Base-by-base conservation (phyloP, 2,888 invertebrate species). In the Muscina levida region DNA sequence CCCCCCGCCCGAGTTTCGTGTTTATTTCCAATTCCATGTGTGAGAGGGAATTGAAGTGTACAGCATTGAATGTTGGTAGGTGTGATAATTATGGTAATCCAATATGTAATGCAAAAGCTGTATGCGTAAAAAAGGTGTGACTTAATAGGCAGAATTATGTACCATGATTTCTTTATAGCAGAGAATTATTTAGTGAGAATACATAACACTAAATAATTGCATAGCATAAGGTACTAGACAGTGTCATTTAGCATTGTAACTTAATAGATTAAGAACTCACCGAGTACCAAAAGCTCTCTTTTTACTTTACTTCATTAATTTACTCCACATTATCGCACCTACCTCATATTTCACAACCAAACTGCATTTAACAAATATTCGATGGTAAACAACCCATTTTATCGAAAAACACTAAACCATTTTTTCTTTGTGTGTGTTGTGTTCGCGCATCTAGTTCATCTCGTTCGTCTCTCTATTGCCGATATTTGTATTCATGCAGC, bases 311-410 rank as follows among this genome's bases (percentile, higher is more conserved):
- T n/a, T n/a, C n/a, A n/a, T n/a, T n/a, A n/a, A n/a, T n/a, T 31
- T 31, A 31, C 31, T 31, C 31, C 31, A 5, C 4, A 5, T 48
- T 48, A 6, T 6, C 6, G 1, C 19, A 48, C 6, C 19, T 48
- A 13, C 8, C 53, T 10, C 56, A 13, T n/a, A 17, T 56, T 3
- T 57, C 59, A 26, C 17, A 26, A 17, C 42, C 3, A 42, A 62
- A 39, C 19, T 62, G 62, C 53, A 22, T 39, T 62, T 62, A 62
- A 62, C 59, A 59, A 62, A 39, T 62, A 62, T 62, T 62, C 62
- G 62, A 62, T 62, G 2, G 62, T 62, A 42, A 62, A 39, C 62
- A 62, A 62, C 39, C 42, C 19, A 22, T 62, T 62, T 62, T 62
- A 62, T 62, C 62, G 22, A 42, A 42, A 6, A 62, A 62, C 62